These are phyloP conservation scores for Halyomorpha halys DNA, from an alignment of 1,140 invertebrate genomes.

Conservation along the genomic window DNA sequence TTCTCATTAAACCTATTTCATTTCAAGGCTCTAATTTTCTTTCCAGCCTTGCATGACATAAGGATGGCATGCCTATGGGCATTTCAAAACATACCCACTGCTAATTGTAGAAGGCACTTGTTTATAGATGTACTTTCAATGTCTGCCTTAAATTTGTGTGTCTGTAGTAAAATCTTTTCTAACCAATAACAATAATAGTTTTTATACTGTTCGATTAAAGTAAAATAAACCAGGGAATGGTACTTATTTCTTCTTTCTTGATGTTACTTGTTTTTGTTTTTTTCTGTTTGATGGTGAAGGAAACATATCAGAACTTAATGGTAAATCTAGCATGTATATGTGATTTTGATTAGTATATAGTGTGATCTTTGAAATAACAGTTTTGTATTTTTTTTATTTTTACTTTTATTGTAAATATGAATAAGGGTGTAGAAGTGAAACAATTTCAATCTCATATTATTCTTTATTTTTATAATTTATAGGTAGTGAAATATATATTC, in stretches of 20 bases:
- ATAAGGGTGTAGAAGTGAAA: not conserved
- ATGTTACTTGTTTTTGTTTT: not conserved
- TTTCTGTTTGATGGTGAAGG: constrained; percentile 8
- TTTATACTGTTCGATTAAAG: constrained; percentile 1
- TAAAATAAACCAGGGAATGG: constrained; percentile 10
- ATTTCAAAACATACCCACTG: constrained; percentile 1
- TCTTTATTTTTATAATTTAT: too few relatives aligned
- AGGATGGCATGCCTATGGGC: not conserved
- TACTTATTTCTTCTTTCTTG: not conserved
- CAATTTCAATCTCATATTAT: too few relatives aligned
- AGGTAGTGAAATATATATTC: too few relatives aligned
- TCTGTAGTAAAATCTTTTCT: not conserved
- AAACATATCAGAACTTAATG: not conserved
- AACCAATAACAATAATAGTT: constrained; percentile 10
- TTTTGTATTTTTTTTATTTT: not conserved
- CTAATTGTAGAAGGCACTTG: constrained; percentile 11
- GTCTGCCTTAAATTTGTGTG: constrained; percentile 12
- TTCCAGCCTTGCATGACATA: constrained; percentile 8
- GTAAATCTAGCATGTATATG: not conserved
- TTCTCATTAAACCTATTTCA: not conserved
- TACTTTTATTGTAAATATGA: not conserved
- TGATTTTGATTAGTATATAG: constrained; percentile 1
- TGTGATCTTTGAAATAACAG: constrained; percentile 2
- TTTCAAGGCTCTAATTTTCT: constrained; percentile 10
- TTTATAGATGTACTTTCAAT: constrained; percentile 1